Base-by-base conservation (phyloP, 2,888 invertebrate genomes). In the Acleris cristana region DNA sequence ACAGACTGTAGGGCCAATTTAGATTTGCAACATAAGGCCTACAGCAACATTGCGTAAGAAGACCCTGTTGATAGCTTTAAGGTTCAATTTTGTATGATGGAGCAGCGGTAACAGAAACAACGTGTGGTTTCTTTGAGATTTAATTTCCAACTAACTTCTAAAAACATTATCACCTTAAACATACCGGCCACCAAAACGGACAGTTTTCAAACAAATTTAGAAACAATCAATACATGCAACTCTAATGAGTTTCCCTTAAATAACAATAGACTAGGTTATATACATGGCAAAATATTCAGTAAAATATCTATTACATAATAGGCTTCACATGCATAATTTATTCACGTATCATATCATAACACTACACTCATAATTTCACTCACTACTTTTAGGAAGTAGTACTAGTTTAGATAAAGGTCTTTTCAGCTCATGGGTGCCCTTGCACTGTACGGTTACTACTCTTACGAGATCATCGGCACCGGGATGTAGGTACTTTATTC, bases 391-490 rank as follows among this genome's bases (percentile, higher is more conserved):
- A 51, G 51, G 51, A 18, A 51, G 51, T 18, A 51, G 23, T 23
- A 23, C 23, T 23, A 23, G 3, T 23, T 23, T 23, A 23, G 23
- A 23, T 4, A 23, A 23, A 16, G 51, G 51, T 21, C 51, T 51
- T 51, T 51, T 51, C 6, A 51, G 12, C 12, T 51, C 21, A 3
- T 51, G 51, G 18, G 49, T 30, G 8, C 30, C 49, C n/a, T 49
- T 59, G 30, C 59, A 49, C 30, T 59, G 59, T 14, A 59, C 59
- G n/a, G 59, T 59, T 7, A 59, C 59, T 18, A 59, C 59, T 49
- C 59, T 19, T 2, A 59, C 59, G 3, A 59, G 30, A n/a, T 49
- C n/a, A 23, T 59, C 59, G 8, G 23, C 6, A 12, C 59, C 59
- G 4, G 59, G 59, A 26, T 59, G 49, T 18, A 59, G 30, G 4